Evolutionary conservation across 2,888 invertebrate species (phyloP), one percentile per base, ranked within the genome.

Genomic region (Drosophila silvestris): DNA sequence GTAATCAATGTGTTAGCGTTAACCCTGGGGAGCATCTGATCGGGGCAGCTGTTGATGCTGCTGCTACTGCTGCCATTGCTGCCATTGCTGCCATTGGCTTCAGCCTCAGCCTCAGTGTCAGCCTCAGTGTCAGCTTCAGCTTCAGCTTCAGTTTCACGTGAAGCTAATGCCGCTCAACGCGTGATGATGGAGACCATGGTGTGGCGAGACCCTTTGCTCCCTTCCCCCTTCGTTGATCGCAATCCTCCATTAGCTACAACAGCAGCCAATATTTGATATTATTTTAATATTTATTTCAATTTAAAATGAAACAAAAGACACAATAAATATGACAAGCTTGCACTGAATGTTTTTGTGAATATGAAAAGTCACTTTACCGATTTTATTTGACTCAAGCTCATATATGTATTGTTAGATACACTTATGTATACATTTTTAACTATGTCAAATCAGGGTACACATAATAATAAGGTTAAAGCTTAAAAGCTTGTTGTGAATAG

Each of bases 11-110:
- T 37, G 53, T 28, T 77, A 68, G 69, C 73, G 53, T 33, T 77
- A 68, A 78, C 68, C 79, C 77, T 68, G 57, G n/a, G 35, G 35
- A 53, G 37, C 56, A 61, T 73, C 41, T 54, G 61, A 79, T 74
- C 58, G 63, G 30, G 35, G 52, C 60, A 70, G 57, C 71, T 62
- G 70, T 41, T 50, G 26, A 22, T 39, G 68, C 12, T 22, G 26
- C 26, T 26, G 26, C 26, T 1, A 26, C 26, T 26, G 22, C 10
- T 41, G 41, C 41, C n/a, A 12, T 2, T 44, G 41, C 28, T 28
- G 28, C 28, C 16, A 77, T 62, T 69, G 22, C 10, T 41, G 41
- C 41, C 41, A 12, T 5, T 44, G 44, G 28, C 28, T 28, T 47
- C 47, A 22, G 22, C 14, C 3, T 44, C n/a, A 22, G 44, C 14